These are phyloP conservation scores for Myotis pilosus DNA, from an alignment of 2,797 vertebrate genomes.

Conservation along the genomic window DNA sequence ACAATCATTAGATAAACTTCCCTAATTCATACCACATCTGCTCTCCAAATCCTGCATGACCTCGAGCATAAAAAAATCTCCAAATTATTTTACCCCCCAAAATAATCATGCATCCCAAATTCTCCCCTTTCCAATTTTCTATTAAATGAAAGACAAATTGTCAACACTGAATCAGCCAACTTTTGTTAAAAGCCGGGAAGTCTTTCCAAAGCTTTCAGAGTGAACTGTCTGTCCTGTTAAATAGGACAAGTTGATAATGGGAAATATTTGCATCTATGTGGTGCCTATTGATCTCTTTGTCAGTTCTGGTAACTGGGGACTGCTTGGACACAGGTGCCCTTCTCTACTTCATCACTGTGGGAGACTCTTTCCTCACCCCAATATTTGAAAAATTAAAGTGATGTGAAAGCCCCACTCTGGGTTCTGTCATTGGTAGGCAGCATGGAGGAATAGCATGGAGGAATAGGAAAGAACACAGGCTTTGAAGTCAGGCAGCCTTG, in stretches of 20 bases:
- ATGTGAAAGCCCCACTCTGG: not conserved
- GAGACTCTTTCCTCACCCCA: slow-evolving; percentile 22
- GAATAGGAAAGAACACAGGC: not conserved
- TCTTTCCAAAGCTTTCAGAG: slow-evolving; percentile 57
- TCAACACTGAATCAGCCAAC: slow-evolving; percentile 48
- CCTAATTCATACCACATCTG: slow-evolving; percentile 54
- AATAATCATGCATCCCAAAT: slow-evolving; percentile 48
- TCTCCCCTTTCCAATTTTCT: slow-evolving; percentile 17
- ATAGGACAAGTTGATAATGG: not conserved
- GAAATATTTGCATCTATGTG: not conserved
- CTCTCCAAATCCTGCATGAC: slow-evolving; percentile 22
- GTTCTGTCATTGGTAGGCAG: not conserved
- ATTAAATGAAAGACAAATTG: slow-evolving; percentile 51
- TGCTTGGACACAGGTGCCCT: not conserved
- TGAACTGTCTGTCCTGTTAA: not conserved
- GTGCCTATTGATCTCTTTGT: not conserved
- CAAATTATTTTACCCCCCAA: slow-evolving; percentile 32
- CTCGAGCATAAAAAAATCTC: not conserved
- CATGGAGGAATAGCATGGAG: not conserved
- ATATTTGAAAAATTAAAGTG: slow-evolving; percentile 44
- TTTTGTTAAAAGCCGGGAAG: slow-evolving; percentile 58
- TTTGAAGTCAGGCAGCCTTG: slow-evolving; percentile 65
- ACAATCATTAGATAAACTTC: slow-evolving; percentile 52
- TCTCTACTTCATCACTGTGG: not conserved
- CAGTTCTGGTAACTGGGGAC: not conserved